These are phyloP conservation scores for Aphelocoma coerulescens DNA, from an alignment of 2,113 vertebrate genomes.

Conservation along the genomic window DNA sequence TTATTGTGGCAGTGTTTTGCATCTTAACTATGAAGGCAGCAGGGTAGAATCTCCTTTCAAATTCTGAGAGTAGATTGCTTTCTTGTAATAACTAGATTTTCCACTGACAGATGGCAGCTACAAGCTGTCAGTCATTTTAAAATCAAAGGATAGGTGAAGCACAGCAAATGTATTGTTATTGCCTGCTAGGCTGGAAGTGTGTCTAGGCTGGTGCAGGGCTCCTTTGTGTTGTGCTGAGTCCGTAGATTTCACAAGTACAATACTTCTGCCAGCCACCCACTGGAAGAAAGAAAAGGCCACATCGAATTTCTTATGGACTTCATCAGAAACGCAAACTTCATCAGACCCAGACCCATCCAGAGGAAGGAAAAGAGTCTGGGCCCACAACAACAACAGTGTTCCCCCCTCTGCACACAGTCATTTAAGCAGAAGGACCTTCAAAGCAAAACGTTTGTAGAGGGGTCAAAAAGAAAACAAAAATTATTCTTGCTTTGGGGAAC, in stretches of 20 bases:
- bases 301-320: not conserved
- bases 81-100: conserved; percentile 39
- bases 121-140: conserved; percentile 48
- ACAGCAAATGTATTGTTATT: conserved; percentile 14
- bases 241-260: not conserved
- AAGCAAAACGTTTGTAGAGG: not conserved
- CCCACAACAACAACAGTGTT: rapidly evolving
- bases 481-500: not conserved
- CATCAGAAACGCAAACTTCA: not conserved
- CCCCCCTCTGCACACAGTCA: rapidly evolving
- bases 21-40: conserved; percentile 11
- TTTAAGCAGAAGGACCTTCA: not conserved
- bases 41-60: not conserved
- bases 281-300: not conserved
- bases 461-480: not conserved
- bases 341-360: not conserved
- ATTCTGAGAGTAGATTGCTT: conserved; percentile 34
- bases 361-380: not conserved
- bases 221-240: not conserved
- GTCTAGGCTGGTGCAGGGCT: not conserved
- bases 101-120: conserved; percentile 47
- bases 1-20: not conserved
- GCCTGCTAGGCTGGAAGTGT: conserved; percentile 17
- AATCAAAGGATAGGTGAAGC: conserved; percentile 27
- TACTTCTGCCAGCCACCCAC: not conserved